Percentiles rank a stretch among this genome's conserved stretches.
phyloP scores from a whole-genome alignment of 2,888 invertebrate genomes.

The Pyrocoelia pectoralis region DNA sequence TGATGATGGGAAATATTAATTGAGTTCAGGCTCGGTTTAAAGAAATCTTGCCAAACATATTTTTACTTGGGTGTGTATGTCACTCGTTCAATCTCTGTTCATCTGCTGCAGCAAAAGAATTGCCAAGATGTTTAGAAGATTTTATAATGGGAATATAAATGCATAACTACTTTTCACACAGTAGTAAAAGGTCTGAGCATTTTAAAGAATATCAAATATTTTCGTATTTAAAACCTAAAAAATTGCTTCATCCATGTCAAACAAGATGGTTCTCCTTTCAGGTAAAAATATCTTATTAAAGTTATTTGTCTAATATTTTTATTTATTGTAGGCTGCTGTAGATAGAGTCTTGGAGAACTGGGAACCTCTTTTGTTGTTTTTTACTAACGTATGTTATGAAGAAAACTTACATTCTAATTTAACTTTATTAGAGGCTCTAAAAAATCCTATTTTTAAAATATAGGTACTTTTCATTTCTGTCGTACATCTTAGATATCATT shows the following conservation, averaged over 20 bases:
- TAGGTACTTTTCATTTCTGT: slow-evolving; percentile 4
- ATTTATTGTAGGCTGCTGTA: slow-evolving; percentile 4
- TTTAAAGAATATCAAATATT: slow-evolving; percentile 45
- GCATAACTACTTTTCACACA: slow-evolving; percentile 45
- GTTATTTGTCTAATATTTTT: slow-evolving; percentile 1
- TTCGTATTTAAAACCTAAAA: slow-evolving; percentile 43
- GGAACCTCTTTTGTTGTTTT: slow-evolving; percentile 4
- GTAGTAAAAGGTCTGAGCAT: slow-evolving; percentile 44
- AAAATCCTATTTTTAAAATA: slow-evolving; percentile 3
- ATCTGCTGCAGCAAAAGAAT: slow-evolving; percentile 43
- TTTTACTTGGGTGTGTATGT: slow-evolving; percentile 46
- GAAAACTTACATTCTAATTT: slow-evolving; percentile 4
- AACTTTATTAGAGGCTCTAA: slow-evolving; percentile 2
- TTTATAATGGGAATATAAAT: slow-evolving; percentile 43
- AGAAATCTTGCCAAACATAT: slow-evolving; percentile 39
- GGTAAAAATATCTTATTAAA: slow-evolving; percentile 21
- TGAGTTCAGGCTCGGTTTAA: slow-evolving; percentile 40
- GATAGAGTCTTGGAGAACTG: slow-evolving; percentile 4
- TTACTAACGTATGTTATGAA: slow-evolving; percentile 3
- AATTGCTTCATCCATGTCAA: slow-evolving; percentile 44
- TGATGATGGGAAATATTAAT: slow-evolving; percentile 44
- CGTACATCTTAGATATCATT: slow-evolving; percentile 4
- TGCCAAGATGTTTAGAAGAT: slow-evolving; percentile 42
- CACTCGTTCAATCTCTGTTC: slow-evolving; percentile 45
- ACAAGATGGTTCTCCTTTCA: slow-evolving; percentile 49